Evolutionary conservation across 2,797 vertebrate species (phyloP).

Genomic region (Naso thynnoides): DNA sequence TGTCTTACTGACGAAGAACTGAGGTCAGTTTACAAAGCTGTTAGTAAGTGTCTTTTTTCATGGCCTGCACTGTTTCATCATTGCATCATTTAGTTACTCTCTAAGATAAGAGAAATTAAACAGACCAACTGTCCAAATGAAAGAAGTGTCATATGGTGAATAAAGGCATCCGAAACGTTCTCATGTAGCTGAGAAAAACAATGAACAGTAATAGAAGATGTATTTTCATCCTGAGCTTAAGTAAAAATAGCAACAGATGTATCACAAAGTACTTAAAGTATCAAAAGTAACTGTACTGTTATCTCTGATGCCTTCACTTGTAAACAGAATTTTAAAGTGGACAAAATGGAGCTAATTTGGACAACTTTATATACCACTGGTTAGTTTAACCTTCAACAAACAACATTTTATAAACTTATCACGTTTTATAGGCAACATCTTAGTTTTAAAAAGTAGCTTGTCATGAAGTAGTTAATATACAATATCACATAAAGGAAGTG

Average conservation of each 20-base stretch:
- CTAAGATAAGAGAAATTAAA: background rate
- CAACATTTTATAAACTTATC: background rate
- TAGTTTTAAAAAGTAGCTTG: background rate
- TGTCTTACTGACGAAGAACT: slow-evolving; percentile 7
- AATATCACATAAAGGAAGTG: background rate
- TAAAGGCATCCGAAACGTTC: background rate
- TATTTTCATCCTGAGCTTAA: too few relatives aligned
- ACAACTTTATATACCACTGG: background rate
- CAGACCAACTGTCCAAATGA: background rate
- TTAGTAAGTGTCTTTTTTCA: slow-evolving; percentile 1
- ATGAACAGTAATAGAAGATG: background rate
- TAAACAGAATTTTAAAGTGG: slow-evolving; percentile 5
- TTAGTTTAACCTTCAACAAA: background rate
- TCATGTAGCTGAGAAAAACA: background rate
- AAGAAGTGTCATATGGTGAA: background rate
- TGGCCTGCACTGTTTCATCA: background rate
- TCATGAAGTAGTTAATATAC: background rate
- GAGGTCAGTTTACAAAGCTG: slow-evolving; percentile 10
- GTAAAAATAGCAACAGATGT: too few relatives aligned
- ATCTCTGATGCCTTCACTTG: background rate
- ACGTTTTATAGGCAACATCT: background rate
- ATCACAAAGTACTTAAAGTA: background rate
- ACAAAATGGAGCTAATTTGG: background rate
- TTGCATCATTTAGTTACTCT: background rate
- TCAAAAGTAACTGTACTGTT: background rate